Evolutionary conservation across 2,113 vertebrate species (phyloP), one percentile per base, ranked within the genome.

Genomic region (Alectura lathami): DNA sequence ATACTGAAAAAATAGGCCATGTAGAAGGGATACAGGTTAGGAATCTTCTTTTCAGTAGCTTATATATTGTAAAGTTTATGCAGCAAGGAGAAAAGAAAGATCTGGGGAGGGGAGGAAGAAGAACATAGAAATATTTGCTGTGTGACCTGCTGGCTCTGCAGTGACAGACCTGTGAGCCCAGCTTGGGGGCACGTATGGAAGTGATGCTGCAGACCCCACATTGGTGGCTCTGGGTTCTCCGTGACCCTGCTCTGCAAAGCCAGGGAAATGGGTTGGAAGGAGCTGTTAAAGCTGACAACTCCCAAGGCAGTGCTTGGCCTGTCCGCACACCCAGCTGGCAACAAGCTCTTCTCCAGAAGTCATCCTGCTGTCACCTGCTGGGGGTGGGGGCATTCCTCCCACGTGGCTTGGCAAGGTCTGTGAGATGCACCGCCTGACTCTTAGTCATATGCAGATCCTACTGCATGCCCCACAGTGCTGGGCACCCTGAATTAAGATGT

Each of bases 381-480:
- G 64, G 32, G 68, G 77, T 15, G 40, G 50, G 64, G 40, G 5
- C 23, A 53, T 17, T 53, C 73, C 79, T 67, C 53, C 66, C 30
- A 29, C 15, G 29, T 17, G 27, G 34, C 36, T 80, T 1, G 0
- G 43, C 36, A 45, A 50, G 48, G 23, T 30, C 77, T 1, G 0
- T 4, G 43, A 54, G 64, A 53, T 10, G 0, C 4, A 42, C 48
- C 84, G 89, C 54, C 90, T 91, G 89, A 94, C 87, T 91, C 84
- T 93, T 89, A 94, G 84, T 91, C 92, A 94, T 78, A 86, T 40
- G 77, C 77, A 94, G 95, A 93, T 93, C 81, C 50, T 40, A 54
- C 68, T 38, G 34, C 2, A 0, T 4, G 32, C 7, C 53, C 53
- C 47, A 62, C 17, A 21, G 54, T 3, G 23, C 20, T 16, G 11